Percentiles rank a stretch among this genome's conserved stretches.
These are phyloP conservation scores for Odontomachus brunneus DNA, from an alignment of 1,140 invertebrate species.

Conservation along the genomic window DNA sequence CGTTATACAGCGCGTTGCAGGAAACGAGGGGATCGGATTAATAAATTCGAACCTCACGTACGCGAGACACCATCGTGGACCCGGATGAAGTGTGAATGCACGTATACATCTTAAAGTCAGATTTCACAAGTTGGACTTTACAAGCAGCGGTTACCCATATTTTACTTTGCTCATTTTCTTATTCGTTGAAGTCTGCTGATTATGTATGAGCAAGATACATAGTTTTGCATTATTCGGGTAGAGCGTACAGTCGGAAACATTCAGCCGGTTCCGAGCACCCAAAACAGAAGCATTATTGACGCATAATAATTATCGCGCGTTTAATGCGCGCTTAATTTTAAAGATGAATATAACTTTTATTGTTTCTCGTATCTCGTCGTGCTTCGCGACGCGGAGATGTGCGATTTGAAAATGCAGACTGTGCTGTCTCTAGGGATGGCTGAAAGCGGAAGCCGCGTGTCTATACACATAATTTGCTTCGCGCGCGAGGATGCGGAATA, in stretches of 20 bases:
- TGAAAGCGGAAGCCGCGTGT: not conserved
- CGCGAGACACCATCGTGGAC: not conserved
- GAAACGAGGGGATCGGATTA: slow-evolving; percentile 49
- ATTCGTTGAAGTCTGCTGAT: slow-evolving; percentile 9
- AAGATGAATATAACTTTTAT: slow-evolving; percentile 7
- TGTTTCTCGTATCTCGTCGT: not conserved
- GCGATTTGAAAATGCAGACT: not conserved
- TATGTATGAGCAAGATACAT: slow-evolving; percentile 16
- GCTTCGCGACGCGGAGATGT: not conserved
- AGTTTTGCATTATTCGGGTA: slow-evolving; percentile 8
- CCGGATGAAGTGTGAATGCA: not conserved
- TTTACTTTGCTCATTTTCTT: slow-evolving; percentile 20
- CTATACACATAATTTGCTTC: not conserved
- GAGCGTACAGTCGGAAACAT: not conserved
- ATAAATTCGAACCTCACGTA: slow-evolving; percentile 9
- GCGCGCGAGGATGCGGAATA: slow-evolving; percentile 24
- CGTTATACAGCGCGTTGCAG: not conserved
- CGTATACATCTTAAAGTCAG: slow-evolving; percentile 6
- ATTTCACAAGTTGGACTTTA: not conserved
- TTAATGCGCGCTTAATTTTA: not conserved
- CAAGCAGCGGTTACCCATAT: not conserved
- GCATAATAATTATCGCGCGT: not conserved
- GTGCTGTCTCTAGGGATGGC: not conserved
- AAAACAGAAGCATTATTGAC: not conserved
- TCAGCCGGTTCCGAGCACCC: not conserved